phyloP scores from a whole-genome alignment of 2,797 vertebrate species.

The Phataginus tetradactyla region DNA sequence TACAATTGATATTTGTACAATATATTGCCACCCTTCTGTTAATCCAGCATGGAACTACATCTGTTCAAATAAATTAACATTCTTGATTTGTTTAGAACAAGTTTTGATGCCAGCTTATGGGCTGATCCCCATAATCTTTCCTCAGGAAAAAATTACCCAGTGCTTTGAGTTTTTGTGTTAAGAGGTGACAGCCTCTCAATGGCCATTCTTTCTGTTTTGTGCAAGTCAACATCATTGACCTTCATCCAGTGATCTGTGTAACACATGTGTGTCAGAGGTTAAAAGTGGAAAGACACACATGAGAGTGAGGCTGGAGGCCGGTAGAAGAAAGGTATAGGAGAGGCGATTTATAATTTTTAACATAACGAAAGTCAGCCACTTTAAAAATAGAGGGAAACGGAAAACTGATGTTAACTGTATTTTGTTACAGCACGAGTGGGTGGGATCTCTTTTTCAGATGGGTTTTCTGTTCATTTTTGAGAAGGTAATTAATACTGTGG shows the following conservation, averaged over 20 bases:
- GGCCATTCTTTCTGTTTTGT: constrained; percentile 34
- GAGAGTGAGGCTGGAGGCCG: not conserved
- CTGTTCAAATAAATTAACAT: constrained; percentile 38
- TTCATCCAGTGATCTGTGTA: constrained; percentile 27
- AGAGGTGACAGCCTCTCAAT: constrained; percentile 36
- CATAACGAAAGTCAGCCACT: not conserved
- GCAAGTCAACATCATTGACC: constrained; percentile 39
- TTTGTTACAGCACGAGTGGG: not conserved
- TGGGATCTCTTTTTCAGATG: not conserved
- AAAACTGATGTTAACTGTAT: not conserved
- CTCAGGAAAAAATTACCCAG: not conserved
- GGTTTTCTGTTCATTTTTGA: constrained; percentile 3
- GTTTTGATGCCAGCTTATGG: constrained; percentile 15
- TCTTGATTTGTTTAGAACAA: constrained; percentile 34
- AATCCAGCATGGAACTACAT: not conserved
- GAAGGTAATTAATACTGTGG: not conserved
- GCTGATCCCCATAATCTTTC: constrained; percentile 6
- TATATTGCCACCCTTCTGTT: not conserved
- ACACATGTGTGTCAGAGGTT: not conserved
- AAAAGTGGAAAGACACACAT: not conserved
- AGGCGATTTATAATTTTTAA: not conserved
- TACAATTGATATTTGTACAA: not conserved
- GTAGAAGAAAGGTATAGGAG: not conserved
- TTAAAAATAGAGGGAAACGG: not conserved
- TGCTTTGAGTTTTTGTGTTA: constrained; percentile 49